These are phyloP conservation scores for Coenonympha arcania DNA, from an alignment of 2,888 invertebrate species.

Conservation along the genomic window DNA sequence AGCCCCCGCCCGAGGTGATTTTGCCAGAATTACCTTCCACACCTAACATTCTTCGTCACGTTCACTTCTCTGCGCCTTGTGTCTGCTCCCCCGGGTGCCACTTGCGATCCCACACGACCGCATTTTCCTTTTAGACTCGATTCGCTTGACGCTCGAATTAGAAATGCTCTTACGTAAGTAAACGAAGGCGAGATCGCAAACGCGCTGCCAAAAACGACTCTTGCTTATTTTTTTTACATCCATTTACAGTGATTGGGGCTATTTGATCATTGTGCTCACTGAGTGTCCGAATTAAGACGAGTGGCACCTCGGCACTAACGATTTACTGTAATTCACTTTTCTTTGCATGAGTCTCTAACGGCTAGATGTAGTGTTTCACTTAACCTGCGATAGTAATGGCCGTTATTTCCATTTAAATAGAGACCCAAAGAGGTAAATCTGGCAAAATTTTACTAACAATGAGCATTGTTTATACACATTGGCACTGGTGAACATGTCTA, in stretches of 20 bases:
- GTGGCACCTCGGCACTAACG: constrained; percentile 59
- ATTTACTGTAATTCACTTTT: constrained; percentile 42
- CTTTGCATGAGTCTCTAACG: constrained; percentile 60
- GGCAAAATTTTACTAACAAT: constrained; percentile 59
- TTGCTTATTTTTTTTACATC: constrained; percentile 10
- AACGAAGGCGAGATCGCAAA: neutral
- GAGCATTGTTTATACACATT: constrained; percentile 37
- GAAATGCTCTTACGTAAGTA: constrained; percentile 4
- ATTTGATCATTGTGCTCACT: constrained; percentile 5
- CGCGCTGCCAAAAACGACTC: constrained; percentile 2
- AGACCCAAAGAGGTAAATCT: constrained; percentile 56
- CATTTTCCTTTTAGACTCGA: constrained; percentile 27
- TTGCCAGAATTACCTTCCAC: constrained; percentile 72
- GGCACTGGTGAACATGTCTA: constrained; percentile 39
- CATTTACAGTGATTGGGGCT: constrained; percentile 14
- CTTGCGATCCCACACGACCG: constrained; percentile 40
- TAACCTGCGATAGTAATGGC: constrained; percentile 54
- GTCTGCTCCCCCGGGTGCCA: constrained; percentile 61
- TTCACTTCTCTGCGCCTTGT: constrained; percentile 59
- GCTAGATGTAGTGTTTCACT: constrained; percentile 57
- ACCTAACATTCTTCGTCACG: constrained; percentile 52
- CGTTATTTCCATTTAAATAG: constrained; percentile 63
- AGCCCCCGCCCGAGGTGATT: constrained; percentile 71
- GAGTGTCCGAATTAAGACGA: constrained; percentile 28
- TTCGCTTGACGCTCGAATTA: constrained; percentile 15